Percentiles rank a stretch among this genome's conserved stretches.
phyloP scores from a whole-genome alignment of 2,888 invertebrate genomes.

The Eupeodes latifasciatus region DNA sequence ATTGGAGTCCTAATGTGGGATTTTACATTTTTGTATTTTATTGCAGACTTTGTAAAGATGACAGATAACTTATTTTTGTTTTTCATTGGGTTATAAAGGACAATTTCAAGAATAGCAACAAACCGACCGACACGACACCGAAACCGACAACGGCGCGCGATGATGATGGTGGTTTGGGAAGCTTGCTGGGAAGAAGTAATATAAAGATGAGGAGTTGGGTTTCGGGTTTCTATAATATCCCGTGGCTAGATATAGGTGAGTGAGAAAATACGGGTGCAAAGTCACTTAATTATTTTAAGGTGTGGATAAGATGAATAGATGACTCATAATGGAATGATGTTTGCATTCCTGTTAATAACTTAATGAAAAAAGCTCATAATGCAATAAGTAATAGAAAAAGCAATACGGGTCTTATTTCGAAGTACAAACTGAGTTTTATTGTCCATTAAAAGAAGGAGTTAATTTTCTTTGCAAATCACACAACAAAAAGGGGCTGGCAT shows the following conservation, averaged over 20 bases:
- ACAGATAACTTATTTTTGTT: slow-evolving; percentile 36
- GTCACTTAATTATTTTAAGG: slow-evolving; percentile 46
- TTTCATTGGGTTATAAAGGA: neutral
- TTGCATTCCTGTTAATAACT: slow-evolving; percentile 17
- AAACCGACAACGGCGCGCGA: too few species aligned
- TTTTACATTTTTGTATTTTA: slow-evolving; percentile 56
- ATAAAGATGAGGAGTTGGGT: slow-evolving; percentile 50
- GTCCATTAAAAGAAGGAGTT: too few species aligned
- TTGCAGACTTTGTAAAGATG: slow-evolving; percentile 60
- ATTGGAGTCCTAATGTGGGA: slow-evolving; percentile 48
- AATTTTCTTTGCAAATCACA: too few species aligned
- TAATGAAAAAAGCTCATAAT: neutral
- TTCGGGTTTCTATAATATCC: slow-evolving; percentile 48
- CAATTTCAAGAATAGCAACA: slow-evolving; percentile 35
- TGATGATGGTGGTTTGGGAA: too few species aligned
- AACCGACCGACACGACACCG: neutral
- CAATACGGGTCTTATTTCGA: neutral
- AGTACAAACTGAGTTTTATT: too few species aligned
- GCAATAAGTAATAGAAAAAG: neutral
- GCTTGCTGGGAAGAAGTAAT: slow-evolving; percentile 42
- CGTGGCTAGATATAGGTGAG: slow-evolving; percentile 28
- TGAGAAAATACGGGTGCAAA: slow-evolving; percentile 40
- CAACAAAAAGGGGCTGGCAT: too few species aligned
- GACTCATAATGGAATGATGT: slow-evolving; percentile 20
- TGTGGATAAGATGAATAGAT: slow-evolving; percentile 18